Percentiles rank a stretch among this genome's conserved stretches.
phyloP scores from a whole-genome alignment of 2,888 invertebrate species.

The Gastracanthus pulcherrimus region DNA sequence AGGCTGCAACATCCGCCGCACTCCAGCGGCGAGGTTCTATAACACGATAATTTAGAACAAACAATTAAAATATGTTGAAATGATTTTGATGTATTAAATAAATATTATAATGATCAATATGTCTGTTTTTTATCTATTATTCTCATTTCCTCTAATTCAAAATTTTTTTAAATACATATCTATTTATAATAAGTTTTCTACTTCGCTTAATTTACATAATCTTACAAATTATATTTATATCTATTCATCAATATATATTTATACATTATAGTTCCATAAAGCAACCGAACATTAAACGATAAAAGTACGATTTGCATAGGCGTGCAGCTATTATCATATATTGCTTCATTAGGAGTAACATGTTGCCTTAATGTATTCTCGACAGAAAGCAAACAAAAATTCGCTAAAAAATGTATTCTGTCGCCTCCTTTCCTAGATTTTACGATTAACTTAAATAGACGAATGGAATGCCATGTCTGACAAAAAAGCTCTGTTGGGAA shows the following conservation, averaged over 20 bases:
- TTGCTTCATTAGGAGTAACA: conserved; percentile 23
- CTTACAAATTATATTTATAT: too few relatives aligned
- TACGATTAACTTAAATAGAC: background rate
- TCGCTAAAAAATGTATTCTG: background rate
- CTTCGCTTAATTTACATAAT: too few relatives aligned
- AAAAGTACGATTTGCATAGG: conserved; percentile 5
- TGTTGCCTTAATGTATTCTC: conserved; percentile 26
- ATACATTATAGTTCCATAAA: too few relatives aligned
- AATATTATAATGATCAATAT: too few relatives aligned
- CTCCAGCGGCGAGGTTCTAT: conserved; percentile 95
- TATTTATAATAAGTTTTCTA: too few relatives aligned
- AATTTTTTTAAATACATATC: too few relatives aligned
- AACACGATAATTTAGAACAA: too few relatives aligned
- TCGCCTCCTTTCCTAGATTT: background rate
- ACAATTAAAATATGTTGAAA: too few relatives aligned
- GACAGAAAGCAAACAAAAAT: background rate
- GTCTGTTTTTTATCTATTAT: too few relatives aligned
- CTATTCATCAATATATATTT: too few relatives aligned
- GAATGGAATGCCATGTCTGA: background rate
- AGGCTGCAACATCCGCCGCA: conserved; percentile 89
- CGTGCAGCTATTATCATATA: conserved; percentile 21
- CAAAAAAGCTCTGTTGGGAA: conserved; percentile 6
- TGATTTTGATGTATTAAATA: too few relatives aligned
- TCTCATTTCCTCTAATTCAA: too few relatives aligned
- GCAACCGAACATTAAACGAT: background rate